Base-by-base conservation (phyloP, 2,113 vertebrate species). In the Agapornis roseicollis region DNA sequence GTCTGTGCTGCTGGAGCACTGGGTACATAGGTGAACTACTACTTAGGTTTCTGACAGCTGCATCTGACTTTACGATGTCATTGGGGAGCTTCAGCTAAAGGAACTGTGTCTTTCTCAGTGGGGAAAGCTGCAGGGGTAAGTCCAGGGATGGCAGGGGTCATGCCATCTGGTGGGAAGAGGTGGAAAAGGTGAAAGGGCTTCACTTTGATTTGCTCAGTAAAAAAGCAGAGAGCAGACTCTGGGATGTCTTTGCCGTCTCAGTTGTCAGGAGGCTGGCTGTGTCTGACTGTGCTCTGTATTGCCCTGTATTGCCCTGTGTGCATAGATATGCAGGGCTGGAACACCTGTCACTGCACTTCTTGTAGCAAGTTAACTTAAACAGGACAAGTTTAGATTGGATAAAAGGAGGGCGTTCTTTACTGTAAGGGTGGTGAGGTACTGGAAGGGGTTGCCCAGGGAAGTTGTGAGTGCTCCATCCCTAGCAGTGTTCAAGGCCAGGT, bases 301-400 rank as follows among this genome's bases (percentile, higher is more conserved):
- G 64, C 41, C 28, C 42, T 41, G 37, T 66, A 16, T 22, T 80
- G 64, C 41, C 28, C 42, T 53, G 6, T n/a, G 20, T 7, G 13
- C 55, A 11, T 9, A 41, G 49, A 25, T 18, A 2, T 1, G 58
- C 58, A 23, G 58, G 66, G 20, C 31, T 37, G 70, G 50, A 46
- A 9, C 27, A 84, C 7, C 33, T 0, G 0, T 44, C 74, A 39
- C 37, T 58, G 77, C n/a, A 3, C 46, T 56, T 79, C 17, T 50
- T 3, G 3, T 39, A 72, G 46, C 15, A 17, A 37, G 46, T 47
- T 23, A 47, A 47, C 19, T 20, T 46, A 20, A 46, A 46, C 46
- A 44, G 44, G 19, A 22, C 20, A 47, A 47, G 46, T 47, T 47
- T 23, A 47, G 46, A 22, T 47, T 47, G 20, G 20, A 47, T 47